Percentiles rank a stretch among this genome's conserved stretches.
phyloP scores from a whole-genome alignment of 2,113 vertebrate genomes.

The Isichthys henryi region DNA sequence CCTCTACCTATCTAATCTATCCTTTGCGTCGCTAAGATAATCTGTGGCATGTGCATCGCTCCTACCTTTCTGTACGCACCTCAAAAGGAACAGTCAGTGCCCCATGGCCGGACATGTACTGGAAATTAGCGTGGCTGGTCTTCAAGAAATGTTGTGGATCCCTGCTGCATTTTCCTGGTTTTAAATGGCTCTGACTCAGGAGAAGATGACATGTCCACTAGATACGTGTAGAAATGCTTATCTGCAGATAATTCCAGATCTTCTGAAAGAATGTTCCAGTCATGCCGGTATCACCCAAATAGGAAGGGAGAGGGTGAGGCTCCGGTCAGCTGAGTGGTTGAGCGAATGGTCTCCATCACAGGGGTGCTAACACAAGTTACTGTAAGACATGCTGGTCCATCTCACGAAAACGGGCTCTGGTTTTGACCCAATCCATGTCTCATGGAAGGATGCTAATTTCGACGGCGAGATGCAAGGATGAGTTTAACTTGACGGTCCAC shows the following conservation, averaged over 20 bases:
- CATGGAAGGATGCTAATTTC: background rate
- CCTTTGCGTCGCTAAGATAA: background rate
- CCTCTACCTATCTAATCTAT: background rate
- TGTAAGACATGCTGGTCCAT: background rate
- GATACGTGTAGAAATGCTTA: background rate
- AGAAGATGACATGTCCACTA: too few relatives aligned
- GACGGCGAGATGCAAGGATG: background rate
- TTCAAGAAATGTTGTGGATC: background rate
- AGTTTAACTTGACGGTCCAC: background rate
- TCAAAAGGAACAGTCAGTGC: background rate
- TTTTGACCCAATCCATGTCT: background rate
- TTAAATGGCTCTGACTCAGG: background rate
- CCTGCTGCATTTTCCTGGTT: background rate
- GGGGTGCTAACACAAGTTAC: background rate
- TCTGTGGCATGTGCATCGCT: background rate
- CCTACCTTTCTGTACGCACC: background rate
- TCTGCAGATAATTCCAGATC: background rate
- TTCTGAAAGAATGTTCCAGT: background rate
- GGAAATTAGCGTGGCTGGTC: background rate
- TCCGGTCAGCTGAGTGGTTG: constrained; percentile 14
- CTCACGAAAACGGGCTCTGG: background rate
- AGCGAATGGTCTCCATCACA: constrained; percentile 29
- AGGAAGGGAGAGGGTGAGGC: background rate
- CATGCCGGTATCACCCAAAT: background rate
- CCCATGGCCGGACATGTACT: background rate